These are phyloP conservation scores for Salmo trutta DNA, from an alignment of 2,797 vertebrate genomes.

Conservation along the genomic window DNA sequence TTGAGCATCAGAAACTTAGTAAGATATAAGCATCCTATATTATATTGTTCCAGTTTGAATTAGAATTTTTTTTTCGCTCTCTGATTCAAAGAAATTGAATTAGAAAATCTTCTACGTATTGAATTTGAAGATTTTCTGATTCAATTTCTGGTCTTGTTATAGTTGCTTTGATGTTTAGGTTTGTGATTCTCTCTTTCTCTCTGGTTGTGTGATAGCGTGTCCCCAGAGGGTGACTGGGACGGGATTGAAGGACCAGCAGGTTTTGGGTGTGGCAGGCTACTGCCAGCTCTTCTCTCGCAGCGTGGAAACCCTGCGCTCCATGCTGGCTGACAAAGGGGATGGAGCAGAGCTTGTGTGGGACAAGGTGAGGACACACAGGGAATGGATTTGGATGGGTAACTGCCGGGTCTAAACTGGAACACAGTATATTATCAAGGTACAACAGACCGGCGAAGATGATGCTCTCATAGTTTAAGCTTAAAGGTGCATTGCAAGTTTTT, in stretches of 20 bases:
- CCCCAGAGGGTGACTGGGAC: slow-evolving; percentile 72
- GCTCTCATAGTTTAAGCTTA: too few species aligned
- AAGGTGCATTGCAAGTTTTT: not conserved
- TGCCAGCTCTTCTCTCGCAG: slow-evolving; percentile 89
- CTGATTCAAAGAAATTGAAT: too few species aligned
- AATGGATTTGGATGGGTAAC: not conserved
- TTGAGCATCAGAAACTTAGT: slow-evolving; percentile 85
- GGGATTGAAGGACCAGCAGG: slow-evolving; percentile 93
- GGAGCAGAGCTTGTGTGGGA: slow-evolving; percentile 94
- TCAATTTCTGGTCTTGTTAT: too few species aligned
- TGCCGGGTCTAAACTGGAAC: not conserved
- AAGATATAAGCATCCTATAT: not conserved
- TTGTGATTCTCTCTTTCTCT: not conserved
- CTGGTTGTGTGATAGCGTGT: slow-evolving; percentile 49
- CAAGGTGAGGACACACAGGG: slow-evolving; percentile 78
- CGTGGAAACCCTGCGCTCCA: slow-evolving; percentile 85
- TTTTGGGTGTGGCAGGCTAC: slow-evolving; percentile 86
- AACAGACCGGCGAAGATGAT: not conserved
- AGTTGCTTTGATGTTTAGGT: too few species aligned
- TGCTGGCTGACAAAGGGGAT: slow-evolving; percentile 87
- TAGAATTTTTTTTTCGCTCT: too few species aligned
- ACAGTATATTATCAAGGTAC: not conserved
- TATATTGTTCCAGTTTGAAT: not conserved
- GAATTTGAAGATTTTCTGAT: too few species aligned
- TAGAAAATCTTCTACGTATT: too few species aligned